Conservation (phyloP, 2,113 vertebrate species). For the Solea senegalensis region DNA sequence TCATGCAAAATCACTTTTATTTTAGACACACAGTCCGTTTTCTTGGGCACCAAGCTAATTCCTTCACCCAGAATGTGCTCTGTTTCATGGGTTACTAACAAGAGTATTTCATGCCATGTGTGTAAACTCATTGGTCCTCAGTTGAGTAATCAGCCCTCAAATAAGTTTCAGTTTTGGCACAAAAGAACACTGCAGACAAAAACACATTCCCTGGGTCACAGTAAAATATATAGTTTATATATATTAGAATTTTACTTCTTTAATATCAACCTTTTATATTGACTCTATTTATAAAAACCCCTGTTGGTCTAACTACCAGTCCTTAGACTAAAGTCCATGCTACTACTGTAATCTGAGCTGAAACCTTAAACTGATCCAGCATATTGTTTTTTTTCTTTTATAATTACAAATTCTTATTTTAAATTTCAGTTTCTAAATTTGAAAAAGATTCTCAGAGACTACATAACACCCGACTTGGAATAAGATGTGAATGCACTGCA, state of each 20-base stretch:
- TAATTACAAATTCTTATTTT: neutral
- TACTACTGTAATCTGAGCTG: neutral
- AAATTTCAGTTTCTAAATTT: neutral
- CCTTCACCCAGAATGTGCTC: neutral
- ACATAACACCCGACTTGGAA: conserved; percentile 11
- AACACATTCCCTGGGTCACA: conserved; percentile 58
- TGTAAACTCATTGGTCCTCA: conserved; percentile 45
- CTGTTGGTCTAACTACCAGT: conserved; percentile 6
- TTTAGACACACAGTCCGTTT: neutral
- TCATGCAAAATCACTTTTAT: neutral
- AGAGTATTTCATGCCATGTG: neutral
- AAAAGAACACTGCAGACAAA: conserved; percentile 40
- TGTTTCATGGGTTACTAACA: neutral
- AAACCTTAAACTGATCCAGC: conserved; percentile 25
- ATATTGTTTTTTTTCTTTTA: conserved; percentile 10
- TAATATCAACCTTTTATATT: neutral
- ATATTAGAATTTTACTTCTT: conserved; percentile 16
- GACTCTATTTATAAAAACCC: conserved; percentile 2
- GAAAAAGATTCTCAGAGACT: neutral
- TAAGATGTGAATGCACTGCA: neutral
- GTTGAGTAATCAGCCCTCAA: conserved; percentile 45
- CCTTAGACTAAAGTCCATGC: conserved; percentile 7
- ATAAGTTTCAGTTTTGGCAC: conserved; percentile 61
- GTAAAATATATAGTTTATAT: conserved; percentile 21
- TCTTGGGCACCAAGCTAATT: neutral